Base-by-base conservation (phyloP, 2,113 vertebrate genomes). In the Zosterops hypoxanthus region DNA sequence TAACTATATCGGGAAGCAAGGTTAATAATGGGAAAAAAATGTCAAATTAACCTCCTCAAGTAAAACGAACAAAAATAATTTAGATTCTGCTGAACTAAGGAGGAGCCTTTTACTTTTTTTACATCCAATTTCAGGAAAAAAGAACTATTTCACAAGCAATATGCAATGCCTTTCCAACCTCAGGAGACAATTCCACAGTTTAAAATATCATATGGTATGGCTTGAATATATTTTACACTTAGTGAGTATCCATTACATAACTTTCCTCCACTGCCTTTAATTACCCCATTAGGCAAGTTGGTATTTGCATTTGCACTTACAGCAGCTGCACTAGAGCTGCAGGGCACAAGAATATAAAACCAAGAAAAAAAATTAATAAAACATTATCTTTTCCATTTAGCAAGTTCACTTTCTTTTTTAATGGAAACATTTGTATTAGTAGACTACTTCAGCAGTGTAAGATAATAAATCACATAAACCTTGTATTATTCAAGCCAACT, bases 371-470 rank as follows among this genome's bases (percentile, higher is more conserved):
- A 90, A 97, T 90, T 96, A 96, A 92, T 95, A 96, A 95, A 96
- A 94, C 56, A 95, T 94, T 82, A 91, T 85, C 66, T 66, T 86
- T 88, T 59, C 76, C 78, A 82, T 96, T 96, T 94, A 92, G 66
- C 92, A 79, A 85, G 55, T 77, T 95, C 69, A 49, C 53, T 90
- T 91, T 53, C 57, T 61, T 94, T 96, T 90, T 97, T 86, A 96
- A 95, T 95, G 60, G 95, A 97, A 97, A 95, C 73, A 57, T 92
- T 97, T 94, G 33, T 95, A 96, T 92, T 97, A 93, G 65, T 69
- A 85, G 49, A 78, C 79, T 95, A 94, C 86, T 96, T 84, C 70
- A 92, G 68, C 65, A 75, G 79, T 80, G 86, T 47, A 70, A 88
- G 77, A 70, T 64, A 96, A 96, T 96, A 97, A 96, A 96, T 91